Conservation (phyloP, 2,113 vertebrate species). For the Halcyon senegalensis region DNA sequence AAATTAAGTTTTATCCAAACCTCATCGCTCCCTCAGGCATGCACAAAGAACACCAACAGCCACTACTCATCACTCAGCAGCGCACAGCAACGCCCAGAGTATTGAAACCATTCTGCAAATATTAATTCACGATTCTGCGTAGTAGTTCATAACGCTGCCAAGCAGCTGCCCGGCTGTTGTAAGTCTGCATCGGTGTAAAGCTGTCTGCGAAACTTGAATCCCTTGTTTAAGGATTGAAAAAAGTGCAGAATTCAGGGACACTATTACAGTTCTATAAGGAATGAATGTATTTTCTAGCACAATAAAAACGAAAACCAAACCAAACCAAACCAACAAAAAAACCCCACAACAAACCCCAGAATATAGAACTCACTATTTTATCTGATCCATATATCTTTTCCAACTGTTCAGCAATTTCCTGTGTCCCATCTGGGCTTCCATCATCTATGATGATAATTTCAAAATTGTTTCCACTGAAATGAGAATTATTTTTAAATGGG, state of each 20-base stretch:
- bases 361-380: slow-evolving; percentile 86
- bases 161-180: too few relatives aligned
- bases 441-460: slow-evolving; percentile 97
- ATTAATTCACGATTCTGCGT: neutral
- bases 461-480: slow-evolving; percentile 84
- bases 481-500: neutral
- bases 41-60: neutral
- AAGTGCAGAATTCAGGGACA: neutral
- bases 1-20: neutral
- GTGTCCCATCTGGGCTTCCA: slow-evolving; percentile 95
- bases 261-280: neutral
- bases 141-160: neutral
- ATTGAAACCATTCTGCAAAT: accelerated
- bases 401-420: slow-evolving; percentile 87
- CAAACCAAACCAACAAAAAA: too few relatives aligned
- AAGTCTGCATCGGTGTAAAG: neutral
- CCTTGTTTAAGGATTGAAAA: neutral
- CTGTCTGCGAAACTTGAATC: neutral
- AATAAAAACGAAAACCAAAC: neutral
- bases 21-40: neutral
- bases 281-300: neutral
- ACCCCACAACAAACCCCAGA: neutral
- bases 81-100: accelerated
- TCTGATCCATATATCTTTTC: slow-evolving; percentile 91
- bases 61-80: neutral